Conservation (phyloP, 2,888 invertebrate species). For the Celastrina argiolus region DNA sequence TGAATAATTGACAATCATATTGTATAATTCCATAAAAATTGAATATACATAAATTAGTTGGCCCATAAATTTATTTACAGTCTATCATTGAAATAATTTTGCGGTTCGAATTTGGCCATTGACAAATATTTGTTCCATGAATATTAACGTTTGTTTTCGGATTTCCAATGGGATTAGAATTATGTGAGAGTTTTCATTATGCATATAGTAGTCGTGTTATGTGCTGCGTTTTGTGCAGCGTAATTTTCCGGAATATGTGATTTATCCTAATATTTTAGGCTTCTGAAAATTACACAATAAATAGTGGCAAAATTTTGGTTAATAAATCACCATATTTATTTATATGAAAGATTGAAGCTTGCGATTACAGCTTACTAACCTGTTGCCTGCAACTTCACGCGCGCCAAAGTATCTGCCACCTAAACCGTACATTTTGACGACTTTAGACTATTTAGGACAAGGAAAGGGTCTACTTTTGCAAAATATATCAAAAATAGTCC, state of each 20-base stretch:
- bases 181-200: neutral
- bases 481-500: no score
- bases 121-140: slow-evolving; percentile 16
- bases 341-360: no score
- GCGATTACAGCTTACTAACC: no score
- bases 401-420: no score
- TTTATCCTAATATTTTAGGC: neutral
- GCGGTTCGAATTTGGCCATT: slow-evolving; percentile 8
- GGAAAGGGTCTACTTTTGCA: no score
- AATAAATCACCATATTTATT: no score
- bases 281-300: no score
- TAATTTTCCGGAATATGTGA: neutral
- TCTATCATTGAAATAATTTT: slow-evolving; percentile 9
- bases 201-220: neutral
- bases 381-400: no score
- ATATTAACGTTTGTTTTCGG: slow-evolving; percentile 14
- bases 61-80: slow-evolving; percentile 1
- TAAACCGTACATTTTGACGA: no score
- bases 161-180: slow-evolving; percentile 19
- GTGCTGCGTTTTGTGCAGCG: neutral
- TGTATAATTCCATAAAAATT: neutral
- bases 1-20: slow-evolving; percentile 4
- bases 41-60: neutral
- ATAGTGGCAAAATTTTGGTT: no score
- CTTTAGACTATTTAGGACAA: no score